These are phyloP conservation scores for Troides helena DNA, from an alignment of 2,888 invertebrate genomes.

Conservation along the genomic window DNA sequence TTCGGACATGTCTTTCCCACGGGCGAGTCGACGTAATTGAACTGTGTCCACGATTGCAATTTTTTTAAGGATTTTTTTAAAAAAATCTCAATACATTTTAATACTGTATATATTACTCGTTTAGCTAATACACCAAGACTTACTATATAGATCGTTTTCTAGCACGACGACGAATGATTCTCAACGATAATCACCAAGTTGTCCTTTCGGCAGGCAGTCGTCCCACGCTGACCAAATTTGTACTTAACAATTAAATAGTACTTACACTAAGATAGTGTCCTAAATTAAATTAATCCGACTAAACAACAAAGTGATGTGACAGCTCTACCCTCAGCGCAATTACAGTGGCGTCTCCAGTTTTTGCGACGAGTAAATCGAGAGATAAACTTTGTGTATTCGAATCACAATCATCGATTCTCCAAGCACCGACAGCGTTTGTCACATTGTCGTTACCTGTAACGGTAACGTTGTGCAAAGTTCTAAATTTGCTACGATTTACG, in stretches of 20 bases:
- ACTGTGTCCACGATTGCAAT: slow-evolving; percentile 9
- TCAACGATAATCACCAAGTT: no score
- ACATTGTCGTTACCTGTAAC: slow-evolving; percentile 16
- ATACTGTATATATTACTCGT: not conserved
- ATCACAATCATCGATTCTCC: slow-evolving; percentile 28
- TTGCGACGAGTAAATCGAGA: slow-evolving; percentile 54
- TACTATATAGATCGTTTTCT: no score
- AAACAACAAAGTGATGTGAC: slow-evolving; percentile 7
- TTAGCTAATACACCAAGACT: not conserved
- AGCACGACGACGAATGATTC: no score
- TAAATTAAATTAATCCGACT: not conserved
- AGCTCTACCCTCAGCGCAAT: slow-evolving; percentile 53
- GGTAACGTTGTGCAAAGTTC: slow-evolving; percentile 13
- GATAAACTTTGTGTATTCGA: slow-evolving; percentile 41
- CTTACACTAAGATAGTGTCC: not conserved
- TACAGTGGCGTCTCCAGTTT: slow-evolving; percentile 57
- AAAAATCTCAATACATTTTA: not conserved
- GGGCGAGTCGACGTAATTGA: slow-evolving; percentile 42
- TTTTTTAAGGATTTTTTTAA: slow-evolving; percentile 3
- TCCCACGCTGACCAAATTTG: no score
- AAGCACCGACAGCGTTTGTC: slow-evolving; percentile 20
- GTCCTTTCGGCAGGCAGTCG: no score
- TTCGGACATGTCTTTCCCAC: slow-evolving; percentile 75
- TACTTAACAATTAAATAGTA: no score
- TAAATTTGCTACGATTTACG: slow-evolving; percentile 20